Base-by-base conservation (phyloP, 2,797 vertebrate species). In the Sebastiscus tertius region DNA sequence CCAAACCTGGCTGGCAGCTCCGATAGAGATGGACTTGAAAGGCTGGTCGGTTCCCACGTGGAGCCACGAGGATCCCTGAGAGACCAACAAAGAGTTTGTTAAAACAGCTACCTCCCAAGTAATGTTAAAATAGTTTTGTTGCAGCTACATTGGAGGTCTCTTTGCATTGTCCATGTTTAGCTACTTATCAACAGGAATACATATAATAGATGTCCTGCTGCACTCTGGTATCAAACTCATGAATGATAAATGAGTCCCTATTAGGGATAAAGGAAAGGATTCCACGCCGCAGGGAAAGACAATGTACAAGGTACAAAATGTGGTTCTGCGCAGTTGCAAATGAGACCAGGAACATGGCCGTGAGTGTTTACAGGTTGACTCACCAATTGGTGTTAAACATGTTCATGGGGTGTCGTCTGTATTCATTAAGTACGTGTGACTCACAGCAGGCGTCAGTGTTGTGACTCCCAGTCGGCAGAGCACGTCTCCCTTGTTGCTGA, bases 401-500 rank as follows among this genome's bases (percentile, higher is more conserved):
- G 69, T 70, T 75, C 20, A 20, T 8, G 18, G 22, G 26, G n/a
- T 72, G 54, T 65, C 16, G 54, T 63, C 16, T 36, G 24, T 16
- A 42, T 54, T 33, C 7, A 3, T 33, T 42, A 22, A 55, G 59
- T 52, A 18, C 20, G 49, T 4, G 34, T 66, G 74, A 91, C 97
- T 97, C 94, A 99, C 99, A 60, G 96, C 96, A 2, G 98, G 97
- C 4, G 95, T 97, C 81, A 97, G 94, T 20, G 94, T 77, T 0
- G 97, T 97, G 83, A 98, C 97, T 33, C 96, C 97, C 72, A 98
- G 95, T 24, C 99, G 94, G 84, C 98, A 99, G 61, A 99, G 95
- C 68, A 99, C 98, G 0, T 99, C 99, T 36, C 99, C 99, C 88
- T 99, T 99, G 95, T 96, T 97, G 86, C 99, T 98, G 92, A 99